A percentile compares a stretch with the other conserved stretches of the same genome.
Evolutionary conservation across 1,140 invertebrate species (phyloP).

Genomic region (Muscidifurax raptorellus): DNA sequence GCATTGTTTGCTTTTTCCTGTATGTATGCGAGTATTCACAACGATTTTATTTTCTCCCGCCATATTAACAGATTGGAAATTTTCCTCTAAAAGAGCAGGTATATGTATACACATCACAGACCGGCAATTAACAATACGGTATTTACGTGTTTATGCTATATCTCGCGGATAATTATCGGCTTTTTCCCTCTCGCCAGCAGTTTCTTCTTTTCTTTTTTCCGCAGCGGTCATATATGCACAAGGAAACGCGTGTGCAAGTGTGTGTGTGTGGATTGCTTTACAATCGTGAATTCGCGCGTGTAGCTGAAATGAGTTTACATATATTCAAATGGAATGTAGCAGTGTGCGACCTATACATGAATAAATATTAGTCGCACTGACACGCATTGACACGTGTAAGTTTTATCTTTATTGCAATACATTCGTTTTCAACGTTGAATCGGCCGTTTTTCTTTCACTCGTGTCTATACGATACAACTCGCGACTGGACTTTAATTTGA

Average conservation of each 20-base stretch:
- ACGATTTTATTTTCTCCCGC: not conserved
- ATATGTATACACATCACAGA: not conserved
- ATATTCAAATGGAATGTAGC: conserved; percentile 42
- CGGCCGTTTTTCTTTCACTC: not conserved
- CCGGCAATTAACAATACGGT: not conserved
- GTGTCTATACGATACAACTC: too few species aligned
- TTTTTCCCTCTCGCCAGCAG: not conserved
- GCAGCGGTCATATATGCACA: not conserved
- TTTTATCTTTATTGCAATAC: conserved; percentile 43
- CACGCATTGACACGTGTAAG: conserved; percentile 42
- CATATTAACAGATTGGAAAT: not conserved
- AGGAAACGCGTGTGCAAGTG: too few species aligned
- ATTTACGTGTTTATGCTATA: not conserved
- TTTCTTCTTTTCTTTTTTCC: too few species aligned
- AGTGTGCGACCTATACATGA: conserved; percentile 22
- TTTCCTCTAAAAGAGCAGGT: not conserved
- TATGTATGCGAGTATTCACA: too few species aligned
- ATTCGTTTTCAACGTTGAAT: conserved; percentile 27
- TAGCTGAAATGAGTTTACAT: conserved; percentile 34
- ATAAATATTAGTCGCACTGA: conserved; percentile 34
- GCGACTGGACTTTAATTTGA: not conserved
- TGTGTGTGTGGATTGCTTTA: not conserved
- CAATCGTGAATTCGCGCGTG: conserved; percentile 1
- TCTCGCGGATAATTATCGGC: not conserved
- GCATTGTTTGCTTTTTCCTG: not conserved